These are phyloP conservation scores for Dipodomys merriami DNA, from an alignment of 2,113 vertebrate genomes.

Conservation along the genomic window DNA sequence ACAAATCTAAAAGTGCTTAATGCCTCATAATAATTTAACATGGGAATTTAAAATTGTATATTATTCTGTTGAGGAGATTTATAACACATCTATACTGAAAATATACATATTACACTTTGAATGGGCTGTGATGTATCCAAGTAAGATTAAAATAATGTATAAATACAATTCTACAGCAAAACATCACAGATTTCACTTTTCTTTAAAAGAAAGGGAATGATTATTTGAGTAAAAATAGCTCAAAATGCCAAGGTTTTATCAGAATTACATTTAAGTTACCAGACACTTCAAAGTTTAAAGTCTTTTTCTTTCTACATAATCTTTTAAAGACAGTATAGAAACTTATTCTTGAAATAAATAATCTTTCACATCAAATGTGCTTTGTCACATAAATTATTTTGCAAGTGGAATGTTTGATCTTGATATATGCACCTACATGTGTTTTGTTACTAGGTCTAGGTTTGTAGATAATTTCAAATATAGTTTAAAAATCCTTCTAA, in stretches of 20 bases:
- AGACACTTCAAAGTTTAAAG: neutral
- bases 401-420: neutral
- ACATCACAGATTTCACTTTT: neutral
- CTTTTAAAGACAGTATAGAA: neutral
- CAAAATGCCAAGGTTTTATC: slow-evolving; percentile 25
- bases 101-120: slow-evolving; percentile 25
- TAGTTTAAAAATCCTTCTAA: slow-evolving; percentile 23
- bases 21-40: slow-evolving; percentile 44
- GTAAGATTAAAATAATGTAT: slow-evolving; percentile 25
- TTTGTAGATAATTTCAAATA: slow-evolving; percentile 9
- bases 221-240: neutral
- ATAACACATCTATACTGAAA: slow-evolving; percentile 7
- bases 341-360: neutral
- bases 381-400: slow-evolving; percentile 23
- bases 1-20: slow-evolving; percentile 29
- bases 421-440: neutral
- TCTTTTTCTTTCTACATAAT: neutral
- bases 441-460: neutral
- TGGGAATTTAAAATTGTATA: slow-evolving; percentile 14
- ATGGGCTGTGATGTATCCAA: neutral
- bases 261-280: neutral
- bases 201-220: neutral
- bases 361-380: neutral
- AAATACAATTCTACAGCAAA: neutral
- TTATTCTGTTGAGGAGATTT: slow-evolving; percentile 50